Percentiles rank a stretch among this genome's conserved stretches.
These are phyloP conservation scores for Liasis olivaceus DNA, from an alignment of 2,797 vertebrate species.

Conservation along the genomic window DNA sequence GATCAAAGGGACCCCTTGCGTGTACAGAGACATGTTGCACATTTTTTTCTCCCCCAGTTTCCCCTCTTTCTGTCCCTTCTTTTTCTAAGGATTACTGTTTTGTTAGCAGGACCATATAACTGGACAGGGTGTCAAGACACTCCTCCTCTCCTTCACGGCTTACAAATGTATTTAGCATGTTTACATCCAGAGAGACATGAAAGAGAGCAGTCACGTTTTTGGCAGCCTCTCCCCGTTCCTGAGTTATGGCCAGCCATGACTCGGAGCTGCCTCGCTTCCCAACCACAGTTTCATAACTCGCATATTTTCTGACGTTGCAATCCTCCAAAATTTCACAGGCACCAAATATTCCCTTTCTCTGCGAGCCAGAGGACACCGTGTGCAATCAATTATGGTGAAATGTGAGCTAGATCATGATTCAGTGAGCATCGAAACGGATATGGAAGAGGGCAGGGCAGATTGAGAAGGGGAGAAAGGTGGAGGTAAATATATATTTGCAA, in stretches of 20 bases:
- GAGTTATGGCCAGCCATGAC: background rate
- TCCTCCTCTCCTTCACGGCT: background rate
- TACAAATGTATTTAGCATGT: background rate
- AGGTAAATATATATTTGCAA: slow-evolving; percentile 58
- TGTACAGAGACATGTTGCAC: background rate
- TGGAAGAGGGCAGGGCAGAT: background rate
- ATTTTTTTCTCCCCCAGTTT: background rate
- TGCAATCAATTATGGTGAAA: slow-evolving; percentile 32
- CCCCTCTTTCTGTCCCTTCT: background rate
- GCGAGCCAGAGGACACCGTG: slow-evolving; percentile 20
- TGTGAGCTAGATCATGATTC: slow-evolving; percentile 34
- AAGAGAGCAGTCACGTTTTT: background rate
- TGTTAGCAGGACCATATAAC: background rate
- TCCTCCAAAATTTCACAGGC: background rate
- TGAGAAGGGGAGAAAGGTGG: background rate
- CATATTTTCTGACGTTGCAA: slow-evolving; percentile 21
- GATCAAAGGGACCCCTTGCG: background rate
- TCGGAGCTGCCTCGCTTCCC: slow-evolving; percentile 30
- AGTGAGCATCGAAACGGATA: slow-evolving; percentile 11
- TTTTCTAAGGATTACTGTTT: no score
- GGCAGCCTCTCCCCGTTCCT: background rate
- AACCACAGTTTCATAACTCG: slow-evolving; percentile 11
- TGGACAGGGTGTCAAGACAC: background rate
- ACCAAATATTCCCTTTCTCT: background rate
- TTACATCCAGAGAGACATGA: slow-evolving; percentile 29